These are phyloP conservation scores for Paramormyrops kingsleyae DNA, from an alignment of 2,113 vertebrate genomes.

Conservation along the genomic window DNA sequence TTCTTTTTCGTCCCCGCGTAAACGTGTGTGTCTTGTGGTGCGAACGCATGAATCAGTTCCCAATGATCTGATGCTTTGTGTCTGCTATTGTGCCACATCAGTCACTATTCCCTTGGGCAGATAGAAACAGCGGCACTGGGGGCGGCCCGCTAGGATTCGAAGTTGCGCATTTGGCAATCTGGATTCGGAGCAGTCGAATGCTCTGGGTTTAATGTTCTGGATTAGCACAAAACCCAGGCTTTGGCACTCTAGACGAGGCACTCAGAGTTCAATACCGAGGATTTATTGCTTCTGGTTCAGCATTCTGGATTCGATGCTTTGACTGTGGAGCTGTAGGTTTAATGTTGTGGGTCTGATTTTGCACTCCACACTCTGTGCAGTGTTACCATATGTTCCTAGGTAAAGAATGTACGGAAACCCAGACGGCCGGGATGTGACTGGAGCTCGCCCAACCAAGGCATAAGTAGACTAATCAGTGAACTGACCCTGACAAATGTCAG, in stretches of 20 bases:
- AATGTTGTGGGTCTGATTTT: neutral
- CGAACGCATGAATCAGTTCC: neutral
- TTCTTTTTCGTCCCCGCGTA: neutral
- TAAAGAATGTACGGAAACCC: neutral
- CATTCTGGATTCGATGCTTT: neutral
- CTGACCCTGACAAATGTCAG: neutral
- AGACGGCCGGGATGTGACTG: neutral
- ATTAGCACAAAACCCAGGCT: neutral
- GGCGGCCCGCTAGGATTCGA: neutral
- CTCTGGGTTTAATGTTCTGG: neutral
- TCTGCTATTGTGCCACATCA: neutral
- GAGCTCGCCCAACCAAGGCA: neutral
- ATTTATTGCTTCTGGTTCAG: neutral
- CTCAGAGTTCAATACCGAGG: neutral
- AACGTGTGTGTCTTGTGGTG: neutral
- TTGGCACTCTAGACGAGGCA: neutral
- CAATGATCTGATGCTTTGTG: neutral
- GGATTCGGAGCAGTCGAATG: neutral
- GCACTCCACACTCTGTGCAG: neutral
- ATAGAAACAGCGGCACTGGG: neutral
- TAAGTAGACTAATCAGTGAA: neutral
- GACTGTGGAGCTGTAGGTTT: neutral
- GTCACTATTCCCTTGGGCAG: neutral
- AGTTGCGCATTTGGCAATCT: neutral
- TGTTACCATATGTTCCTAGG: neutral